phyloP scores from a whole-genome alignment of 1,140 invertebrate species.

The Ephestia elutella region DNA sequence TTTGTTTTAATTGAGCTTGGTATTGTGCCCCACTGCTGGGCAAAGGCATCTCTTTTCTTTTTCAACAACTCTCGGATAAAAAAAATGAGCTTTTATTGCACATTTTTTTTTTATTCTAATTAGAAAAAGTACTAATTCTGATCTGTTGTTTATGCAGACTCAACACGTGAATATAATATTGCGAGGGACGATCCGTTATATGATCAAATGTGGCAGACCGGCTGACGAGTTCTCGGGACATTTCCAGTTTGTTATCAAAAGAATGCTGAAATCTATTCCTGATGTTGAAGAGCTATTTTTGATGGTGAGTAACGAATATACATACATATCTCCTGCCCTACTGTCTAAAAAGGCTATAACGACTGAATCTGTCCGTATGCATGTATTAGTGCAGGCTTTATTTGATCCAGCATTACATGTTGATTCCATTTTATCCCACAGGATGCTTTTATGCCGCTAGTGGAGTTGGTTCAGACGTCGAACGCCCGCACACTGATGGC shows the following conservation, averaged over 20 bases:
- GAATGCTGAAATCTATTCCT: constrained; percentile 82
- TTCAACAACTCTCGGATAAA: too few species aligned
- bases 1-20: too few species aligned
- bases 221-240: constrained; percentile 87
- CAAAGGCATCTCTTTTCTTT: too few species aligned
- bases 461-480: constrained; percentile 93
- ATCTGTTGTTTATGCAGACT: constrained; percentile 73
- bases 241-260: constrained; percentile 84
- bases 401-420: too few species aligned
- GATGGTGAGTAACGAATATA: constrained; percentile 76
- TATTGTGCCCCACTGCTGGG: too few species aligned
- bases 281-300: constrained; percentile 86
- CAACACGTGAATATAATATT: constrained; percentile 89
- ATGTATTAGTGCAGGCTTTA: too few species aligned
- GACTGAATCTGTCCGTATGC: too few species aligned
- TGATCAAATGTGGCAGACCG: constrained; percentile 79
- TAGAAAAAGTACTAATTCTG: too few species aligned
- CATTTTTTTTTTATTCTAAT: too few species aligned
- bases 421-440: constrained; percentile 40
- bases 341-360: too few species aligned
- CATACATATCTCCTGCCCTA: too few species aligned
- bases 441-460: constrained; percentile 92
- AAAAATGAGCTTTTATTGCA: neutral
- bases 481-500: constrained; percentile 87
- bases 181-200: constrained; percentile 87